Base-by-base conservation (phyloP, 2,888 invertebrate species). In the Megamerina dolium region DNA sequence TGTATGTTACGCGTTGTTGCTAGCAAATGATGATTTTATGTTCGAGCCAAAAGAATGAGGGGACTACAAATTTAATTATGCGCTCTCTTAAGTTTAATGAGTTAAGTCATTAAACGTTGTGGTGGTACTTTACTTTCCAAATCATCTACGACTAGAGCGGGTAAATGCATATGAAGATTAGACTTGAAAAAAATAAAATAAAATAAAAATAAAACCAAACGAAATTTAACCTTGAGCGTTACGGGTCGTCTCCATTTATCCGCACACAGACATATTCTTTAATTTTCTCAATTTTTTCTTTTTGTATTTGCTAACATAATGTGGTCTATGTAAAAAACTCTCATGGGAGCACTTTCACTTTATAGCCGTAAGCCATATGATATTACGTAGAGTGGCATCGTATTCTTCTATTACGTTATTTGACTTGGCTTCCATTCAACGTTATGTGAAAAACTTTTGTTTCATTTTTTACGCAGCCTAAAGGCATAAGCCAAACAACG, bases 311-410 rank as follows among this genome's bases (percentile, higher is more conserved):
- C 23, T 20, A 41, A 17, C 31, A 26, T 19, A 16, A 17, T 21
- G n/a, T n/a, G n/a, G n/a, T n/a, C n/a, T n/a, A n/a, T n/a, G n/a
- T n/a, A n/a, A 33, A 38, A 37, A 40, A 48, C 33, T 49, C 63
- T 54, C 63, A 44, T 43, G 58, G 63, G 65, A 59, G 49, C 57
- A 58, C 57, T 64, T 57, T 48, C 52, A 47, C 50, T 51, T 46
- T 48, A 50, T 59, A 49, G 61, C 63, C 62, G 49, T 51, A 53
- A 61, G 63, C 62, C 52, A 61, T 63, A 63, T 59, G 58, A 56
- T 57, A 58, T 59, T 53, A 58, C 60, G 54, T 31, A 39, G 30
- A 33, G 31, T 31, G n/a, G 10, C 12, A 31, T 6, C n/a, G 19
- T 31, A 21, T 41, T 32, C 31, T 35, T 34, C 3, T 5, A 23